Conservation (phyloP, 2,113 vertebrate genomes). For the Bettongia penicillata region DNA sequence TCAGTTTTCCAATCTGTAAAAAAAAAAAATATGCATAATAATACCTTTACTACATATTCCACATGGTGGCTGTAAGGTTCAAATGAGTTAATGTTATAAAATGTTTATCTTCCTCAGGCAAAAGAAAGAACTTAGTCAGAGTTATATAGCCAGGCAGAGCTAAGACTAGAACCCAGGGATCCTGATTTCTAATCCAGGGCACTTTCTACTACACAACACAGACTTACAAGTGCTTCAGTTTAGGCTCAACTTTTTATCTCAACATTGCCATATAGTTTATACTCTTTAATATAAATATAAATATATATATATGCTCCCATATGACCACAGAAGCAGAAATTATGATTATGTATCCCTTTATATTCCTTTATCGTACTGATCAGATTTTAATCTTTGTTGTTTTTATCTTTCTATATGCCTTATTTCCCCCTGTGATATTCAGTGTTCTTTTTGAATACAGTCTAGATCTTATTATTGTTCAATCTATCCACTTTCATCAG, state of each 20-base stretch:
- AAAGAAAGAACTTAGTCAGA: background rate
- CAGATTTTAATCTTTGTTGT: background rate
- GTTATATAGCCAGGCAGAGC: background rate
- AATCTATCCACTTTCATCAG: background rate
- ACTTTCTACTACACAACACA: background rate
- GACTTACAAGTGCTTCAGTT: background rate
- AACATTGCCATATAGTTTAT: too few species aligned
- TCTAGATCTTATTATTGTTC: background rate
- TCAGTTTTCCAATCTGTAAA: background rate
- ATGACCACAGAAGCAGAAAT: background rate
- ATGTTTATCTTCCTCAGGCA: background rate
- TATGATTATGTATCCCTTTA: background rate
- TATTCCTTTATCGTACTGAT: background rate
- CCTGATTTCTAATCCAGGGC: too few species aligned
- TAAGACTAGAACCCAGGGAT: background rate
- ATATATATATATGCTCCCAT: background rate
- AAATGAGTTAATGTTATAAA: background rate
- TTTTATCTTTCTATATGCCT: background rate
- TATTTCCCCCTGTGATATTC: too few species aligned
- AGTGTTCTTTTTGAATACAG: background rate
- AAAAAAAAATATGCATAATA: too few species aligned
- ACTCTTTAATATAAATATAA: too few species aligned
- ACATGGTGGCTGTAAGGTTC: background rate
- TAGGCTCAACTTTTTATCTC: background rate
- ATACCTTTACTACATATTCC: background rate